These are phyloP conservation scores for Nephrotoma flavescens DNA, from an alignment of 2,888 invertebrate genomes.

Conservation along the genomic window DNA sequence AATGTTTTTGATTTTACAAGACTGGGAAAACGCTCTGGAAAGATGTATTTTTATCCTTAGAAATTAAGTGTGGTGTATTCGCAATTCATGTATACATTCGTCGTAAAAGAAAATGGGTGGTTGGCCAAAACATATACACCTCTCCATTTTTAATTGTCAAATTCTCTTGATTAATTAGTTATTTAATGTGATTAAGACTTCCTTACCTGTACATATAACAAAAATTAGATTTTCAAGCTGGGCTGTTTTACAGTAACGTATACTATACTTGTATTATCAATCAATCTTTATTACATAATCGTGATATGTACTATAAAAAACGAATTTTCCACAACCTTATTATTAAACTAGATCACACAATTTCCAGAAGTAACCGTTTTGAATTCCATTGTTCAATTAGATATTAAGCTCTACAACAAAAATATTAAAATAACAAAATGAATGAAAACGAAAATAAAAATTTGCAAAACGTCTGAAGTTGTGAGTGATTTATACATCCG, in stretches of 20 bases:
- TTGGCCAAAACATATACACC: no score
- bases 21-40: no score
- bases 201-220: no score
- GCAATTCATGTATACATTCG: no score
- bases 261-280: neutral
- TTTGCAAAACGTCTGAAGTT: neutral
- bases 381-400: neutral
- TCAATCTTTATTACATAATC: neutral
- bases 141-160: no score
- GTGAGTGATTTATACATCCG: neutral
- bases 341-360: neutral
- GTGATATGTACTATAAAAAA: neutral
- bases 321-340: neutral
- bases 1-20: no score
- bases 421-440: neutral
- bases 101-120: no score
- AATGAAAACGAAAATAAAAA: neutral
- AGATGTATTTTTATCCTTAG: no score
- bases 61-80: no score
- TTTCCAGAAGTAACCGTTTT: neutral
- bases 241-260: neutral
- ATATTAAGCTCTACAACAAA: neutral
- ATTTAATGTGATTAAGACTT: no score
- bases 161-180: no score
- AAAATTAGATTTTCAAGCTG: no score